Conservation (phyloP, 1,140 invertebrate species). For the Sweltsa coloradensis region DNA sequence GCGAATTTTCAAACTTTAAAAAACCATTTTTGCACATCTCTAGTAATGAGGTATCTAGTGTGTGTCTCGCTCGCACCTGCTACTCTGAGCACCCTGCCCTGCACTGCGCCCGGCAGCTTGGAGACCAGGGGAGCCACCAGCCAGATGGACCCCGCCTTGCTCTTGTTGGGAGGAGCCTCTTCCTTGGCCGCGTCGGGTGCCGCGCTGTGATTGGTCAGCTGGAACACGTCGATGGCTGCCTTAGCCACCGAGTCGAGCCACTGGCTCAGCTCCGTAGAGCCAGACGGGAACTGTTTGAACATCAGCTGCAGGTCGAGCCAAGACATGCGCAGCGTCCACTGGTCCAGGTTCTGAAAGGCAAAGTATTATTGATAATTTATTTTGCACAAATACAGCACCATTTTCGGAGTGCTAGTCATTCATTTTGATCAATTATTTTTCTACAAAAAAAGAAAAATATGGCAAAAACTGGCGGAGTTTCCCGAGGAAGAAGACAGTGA, state of each 20-base stretch:
- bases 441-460: too few species aligned
- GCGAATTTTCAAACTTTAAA: too few species aligned
- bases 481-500: too few species aligned
- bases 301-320: conserved; percentile 91
- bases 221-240: conserved; percentile 88
- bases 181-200: neutral
- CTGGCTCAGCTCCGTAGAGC: conserved; percentile 57
- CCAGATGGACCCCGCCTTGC: conserved; percentile 78
- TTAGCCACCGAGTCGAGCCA: conserved; percentile 90
- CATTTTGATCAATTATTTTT: too few species aligned
- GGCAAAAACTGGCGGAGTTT: too few species aligned
- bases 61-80: too few species aligned
- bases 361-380: too few species aligned
- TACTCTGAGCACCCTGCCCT: conserved; percentile 82
- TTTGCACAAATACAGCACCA: too few species aligned
- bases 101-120: conserved; percentile 78
- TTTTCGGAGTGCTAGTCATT: too few species aligned
- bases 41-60: too few species aligned
- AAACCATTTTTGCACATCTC: too few species aligned
- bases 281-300: conserved; percentile 72
- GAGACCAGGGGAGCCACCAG: conserved; percentile 86
- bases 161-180: conserved; percentile 17
- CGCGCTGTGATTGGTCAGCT: conserved; percentile 26
- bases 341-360: conserved; percentile 64
- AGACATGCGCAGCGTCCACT: conserved; percentile 95